Evolutionary conservation across 2,888 invertebrate species (phyloP).

Genomic region (Lasius platythorax): DNA sequence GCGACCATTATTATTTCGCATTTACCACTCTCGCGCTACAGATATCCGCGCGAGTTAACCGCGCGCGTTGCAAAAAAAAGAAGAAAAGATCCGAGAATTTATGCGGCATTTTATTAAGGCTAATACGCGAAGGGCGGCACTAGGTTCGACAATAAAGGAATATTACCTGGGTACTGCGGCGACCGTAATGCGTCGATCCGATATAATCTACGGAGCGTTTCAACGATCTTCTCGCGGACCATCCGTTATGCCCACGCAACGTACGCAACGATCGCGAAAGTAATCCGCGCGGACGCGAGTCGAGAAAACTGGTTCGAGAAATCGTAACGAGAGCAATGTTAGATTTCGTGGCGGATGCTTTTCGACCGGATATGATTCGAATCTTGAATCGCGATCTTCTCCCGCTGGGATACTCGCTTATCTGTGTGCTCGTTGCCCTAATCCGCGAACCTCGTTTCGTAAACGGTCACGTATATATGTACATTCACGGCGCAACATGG

Average conservation of each 20-base stretch:
- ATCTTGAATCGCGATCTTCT: constrained; percentile 4
- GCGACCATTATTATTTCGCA: constrained; percentile 47
- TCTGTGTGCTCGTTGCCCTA: background rate
- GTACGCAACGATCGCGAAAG: constrained; percentile 7
- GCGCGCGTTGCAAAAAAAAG: background rate
- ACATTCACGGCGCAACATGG: constrained; percentile 7
- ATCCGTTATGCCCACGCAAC: constrained; percentile 66
- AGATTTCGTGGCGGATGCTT: constrained; percentile 7
- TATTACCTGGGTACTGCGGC: constrained; percentile 28
- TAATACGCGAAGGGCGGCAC: constrained; percentile 37
- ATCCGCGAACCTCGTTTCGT: constrained; percentile 23
- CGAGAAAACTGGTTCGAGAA: constrained; percentile 16
- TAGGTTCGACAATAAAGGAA: constrained; percentile 47
- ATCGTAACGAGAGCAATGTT: constrained; percentile 17
- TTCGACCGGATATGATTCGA: background rate
- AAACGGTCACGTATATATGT: background rate
- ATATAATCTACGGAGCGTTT: constrained; percentile 54
- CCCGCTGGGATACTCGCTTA: background rate
- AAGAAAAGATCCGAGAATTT: constrained; percentile 16
- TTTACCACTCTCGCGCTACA: constrained; percentile 18
- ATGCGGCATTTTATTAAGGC: constrained; percentile 42
- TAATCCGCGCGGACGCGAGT: constrained; percentile 14
- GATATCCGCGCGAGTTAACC: constrained; percentile 13
- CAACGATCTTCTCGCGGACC: constrained; percentile 56
- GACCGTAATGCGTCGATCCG: constrained; percentile 48